These are phyloP conservation scores for Zeus faber DNA, from an alignment of 2,113 vertebrate species.

Conservation along the genomic window DNA sequence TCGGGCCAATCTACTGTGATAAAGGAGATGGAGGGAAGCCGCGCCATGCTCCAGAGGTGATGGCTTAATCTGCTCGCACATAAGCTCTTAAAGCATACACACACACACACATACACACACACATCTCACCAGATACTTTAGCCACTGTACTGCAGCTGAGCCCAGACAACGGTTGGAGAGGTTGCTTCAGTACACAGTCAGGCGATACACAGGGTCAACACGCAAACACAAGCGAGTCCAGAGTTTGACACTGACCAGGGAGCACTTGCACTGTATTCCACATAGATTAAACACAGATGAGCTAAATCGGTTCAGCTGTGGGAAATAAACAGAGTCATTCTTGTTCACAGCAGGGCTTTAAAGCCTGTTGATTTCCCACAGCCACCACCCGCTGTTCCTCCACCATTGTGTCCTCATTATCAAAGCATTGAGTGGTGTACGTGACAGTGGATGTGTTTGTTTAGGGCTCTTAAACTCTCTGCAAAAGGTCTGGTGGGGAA, in stretches of 20 bases:
- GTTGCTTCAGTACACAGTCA: background rate
- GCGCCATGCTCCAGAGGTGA: constrained; percentile 35
- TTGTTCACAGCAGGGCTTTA: background rate
- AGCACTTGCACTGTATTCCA: background rate
- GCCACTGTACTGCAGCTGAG: constrained; percentile 13
- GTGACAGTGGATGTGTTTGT: too few species aligned
- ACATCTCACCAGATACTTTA: background rate
- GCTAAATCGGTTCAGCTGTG: background rate
- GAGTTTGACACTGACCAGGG: background rate
- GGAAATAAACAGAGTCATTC: background rate
- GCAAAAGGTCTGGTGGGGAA: too few species aligned
- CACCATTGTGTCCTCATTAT: too few species aligned
- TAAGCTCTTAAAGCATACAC: background rate
- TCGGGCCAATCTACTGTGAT: background rate
- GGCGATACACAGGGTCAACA: background rate
- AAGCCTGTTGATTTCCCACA: background rate
- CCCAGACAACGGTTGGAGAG: background rate
- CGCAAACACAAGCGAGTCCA: background rate
- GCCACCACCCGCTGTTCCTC: background rate
- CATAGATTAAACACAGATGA: background rate
- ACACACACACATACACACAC: constrained; percentile 21
- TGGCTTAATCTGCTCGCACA: constrained; percentile 23
- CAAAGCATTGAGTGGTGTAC: too few species aligned
- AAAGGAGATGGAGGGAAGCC: constrained; percentile 26
- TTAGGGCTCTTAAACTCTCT: too few species aligned